Evolutionary conservation across 2,888 invertebrate genomes (phyloP).

Genomic region (Conops quadrifasciatus): DNA sequence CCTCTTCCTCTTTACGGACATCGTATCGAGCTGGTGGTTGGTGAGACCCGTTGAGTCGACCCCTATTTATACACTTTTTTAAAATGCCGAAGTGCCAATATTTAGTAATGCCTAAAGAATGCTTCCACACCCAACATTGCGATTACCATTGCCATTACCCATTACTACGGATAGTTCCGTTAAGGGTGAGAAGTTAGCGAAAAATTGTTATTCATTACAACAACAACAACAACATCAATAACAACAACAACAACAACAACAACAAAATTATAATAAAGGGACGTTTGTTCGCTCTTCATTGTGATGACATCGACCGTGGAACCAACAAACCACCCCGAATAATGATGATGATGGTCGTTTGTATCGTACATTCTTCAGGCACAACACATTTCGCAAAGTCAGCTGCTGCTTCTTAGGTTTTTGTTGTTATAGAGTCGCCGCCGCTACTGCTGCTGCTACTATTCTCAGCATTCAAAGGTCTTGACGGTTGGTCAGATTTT

Average conservation of each 20-base stretch:
- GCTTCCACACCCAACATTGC: background rate
- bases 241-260: no score
- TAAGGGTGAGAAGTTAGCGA: conserved; percentile 17
- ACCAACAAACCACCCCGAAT: conserved; percentile 20
- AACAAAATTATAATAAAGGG: no score
- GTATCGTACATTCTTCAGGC: conserved; percentile 5
- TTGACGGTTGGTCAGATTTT: background rate
- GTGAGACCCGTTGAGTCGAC: background rate
- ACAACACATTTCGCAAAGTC: conserved; percentile 21
- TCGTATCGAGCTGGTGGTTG: background rate
- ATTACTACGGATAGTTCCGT: no score
- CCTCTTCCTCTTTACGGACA: background rate
- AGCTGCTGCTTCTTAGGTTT: conserved; percentile 20
- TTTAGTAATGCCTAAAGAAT: conserved; percentile 7
- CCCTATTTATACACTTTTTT: no score
- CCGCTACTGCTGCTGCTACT: background rate
- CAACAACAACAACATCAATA: background rate
- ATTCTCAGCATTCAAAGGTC: background rate
- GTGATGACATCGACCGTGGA: background rate
- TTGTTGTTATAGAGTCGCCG: background rate
- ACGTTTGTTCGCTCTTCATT: no score
- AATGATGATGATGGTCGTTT: background rate
- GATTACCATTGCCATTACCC: no score
- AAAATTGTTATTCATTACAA: conserved; percentile 14
- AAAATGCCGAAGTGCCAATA: no score